Base-by-base conservation (phyloP, 1,140 invertebrate genomes). In the Zaprionus ghesquierei region DNA sequence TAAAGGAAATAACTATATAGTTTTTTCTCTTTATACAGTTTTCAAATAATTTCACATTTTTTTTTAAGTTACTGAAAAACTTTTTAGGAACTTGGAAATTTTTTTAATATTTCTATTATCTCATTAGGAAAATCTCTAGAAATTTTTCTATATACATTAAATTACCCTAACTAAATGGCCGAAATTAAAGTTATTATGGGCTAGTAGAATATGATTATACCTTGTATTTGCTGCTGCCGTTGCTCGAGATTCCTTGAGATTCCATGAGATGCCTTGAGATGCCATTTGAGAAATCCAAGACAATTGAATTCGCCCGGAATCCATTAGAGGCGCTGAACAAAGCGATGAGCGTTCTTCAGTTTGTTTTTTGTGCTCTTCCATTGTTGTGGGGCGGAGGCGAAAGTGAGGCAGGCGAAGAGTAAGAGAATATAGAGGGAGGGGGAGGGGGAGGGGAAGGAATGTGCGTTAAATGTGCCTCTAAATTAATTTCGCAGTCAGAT, bases 401-500 rank as follows among this genome's bases (percentile, higher is more conserved):
- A n/a, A n/a, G n/a, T n/a, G n/a, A n/a, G n/a, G n/a, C n/a, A n/a
- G n/a, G n/a, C n/a, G n/a, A n/a, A n/a, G n/a, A n/a, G n/a, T n/a
- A n/a, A n/a, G n/a, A 29, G 27, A 29, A 29, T 9, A 1, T 2
- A 5, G 4, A 8, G 27, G 27, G 35, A 8, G 35, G 35, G 0
- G 2, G 35, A n/a, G 13, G 33, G n/a, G 12, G 33, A 41, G 35
- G 5, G n/a, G 6, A 15, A 15, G 35, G 35, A 41, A 41, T 41
- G 56, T 33, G 29, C 66, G 25, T 61, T 41, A 29, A 70, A 71
- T 64, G 64, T 23, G 53, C 15, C 50, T 71, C 54, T 46, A 51
- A 59, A 72, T 72, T 58, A 59, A 71, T 66, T 66, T 66, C 9
- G 6, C n/a, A 41, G 23, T 10, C 60, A 33, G 33, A 62, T 51